Conservation (phyloP, 2,113 vertebrate species). For the Centropus unirufus region DNA sequence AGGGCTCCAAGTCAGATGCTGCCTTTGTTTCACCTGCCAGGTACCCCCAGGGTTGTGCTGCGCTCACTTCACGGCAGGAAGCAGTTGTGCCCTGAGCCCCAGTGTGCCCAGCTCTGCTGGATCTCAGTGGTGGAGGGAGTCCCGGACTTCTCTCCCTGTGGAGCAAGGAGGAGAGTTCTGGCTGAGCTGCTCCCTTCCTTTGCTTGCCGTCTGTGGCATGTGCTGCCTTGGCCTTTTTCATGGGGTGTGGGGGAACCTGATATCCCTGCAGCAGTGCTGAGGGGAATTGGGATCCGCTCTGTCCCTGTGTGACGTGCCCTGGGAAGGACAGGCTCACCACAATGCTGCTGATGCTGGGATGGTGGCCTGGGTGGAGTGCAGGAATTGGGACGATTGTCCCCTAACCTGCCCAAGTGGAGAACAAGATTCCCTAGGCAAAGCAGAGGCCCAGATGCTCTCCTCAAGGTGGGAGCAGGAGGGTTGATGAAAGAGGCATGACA, state of each 20-base stretch:
- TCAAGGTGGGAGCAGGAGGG: background rate
- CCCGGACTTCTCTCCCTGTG: background rate
- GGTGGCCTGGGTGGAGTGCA: background rate
- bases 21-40: background rate
- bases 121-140: background rate
- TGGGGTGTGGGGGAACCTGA: background rate
- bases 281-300: background rate
- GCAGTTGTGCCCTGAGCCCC: background rate
- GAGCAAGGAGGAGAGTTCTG: background rate
- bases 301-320: background rate
- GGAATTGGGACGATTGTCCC: background rate
- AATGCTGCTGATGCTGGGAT: background rate
- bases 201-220: background rate
- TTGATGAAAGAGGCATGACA: background rate
- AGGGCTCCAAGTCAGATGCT: rapidly evolving
- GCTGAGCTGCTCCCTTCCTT: background rate
- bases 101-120: background rate
- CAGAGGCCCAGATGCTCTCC: background rate
- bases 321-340: background rate
- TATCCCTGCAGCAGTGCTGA: background rate
- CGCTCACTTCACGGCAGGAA: background rate
- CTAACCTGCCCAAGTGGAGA: rapidly evolving
- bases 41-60: background rate
- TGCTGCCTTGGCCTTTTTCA: background rate
- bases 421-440: background rate